Conservation (phyloP, 2,888 invertebrate species). For the Gisinianus flammeolus region DNA sequence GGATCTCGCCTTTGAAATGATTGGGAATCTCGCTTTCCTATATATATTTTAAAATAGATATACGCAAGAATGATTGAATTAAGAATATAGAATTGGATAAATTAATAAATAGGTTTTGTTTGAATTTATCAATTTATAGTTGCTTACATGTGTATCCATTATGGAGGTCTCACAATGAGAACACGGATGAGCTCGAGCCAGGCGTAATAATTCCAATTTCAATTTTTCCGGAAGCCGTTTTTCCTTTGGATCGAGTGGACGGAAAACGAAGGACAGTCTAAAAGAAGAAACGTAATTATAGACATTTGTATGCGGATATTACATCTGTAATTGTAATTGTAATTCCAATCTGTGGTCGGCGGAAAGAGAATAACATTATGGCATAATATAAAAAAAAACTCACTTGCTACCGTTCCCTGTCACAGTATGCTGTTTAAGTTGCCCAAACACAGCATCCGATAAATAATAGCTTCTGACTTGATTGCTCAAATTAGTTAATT, state of each 20-base stretch:
- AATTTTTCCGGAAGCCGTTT: background rate
- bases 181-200: background rate
- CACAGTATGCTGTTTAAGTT: background rate
- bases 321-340: too few relatives aligned
- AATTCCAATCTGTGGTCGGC: background rate
- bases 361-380: background rate
- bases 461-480: background rate
- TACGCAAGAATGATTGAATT: too few relatives aligned
- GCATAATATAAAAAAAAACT: background rate
- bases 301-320: too few relatives aligned
- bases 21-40: too few relatives aligned
- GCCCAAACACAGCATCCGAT: conserved; percentile 1
- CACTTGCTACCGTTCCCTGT: background rate
- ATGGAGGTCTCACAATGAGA: too few relatives aligned
- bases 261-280: background rate
- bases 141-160: too few relatives aligned
- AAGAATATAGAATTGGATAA: too few relatives aligned
- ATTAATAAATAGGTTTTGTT: too few relatives aligned
- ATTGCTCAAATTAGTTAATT: background rate
- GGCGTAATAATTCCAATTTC: background rate
- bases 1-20: too few relatives aligned
- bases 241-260: background rate
- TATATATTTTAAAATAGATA: too few relatives aligned
- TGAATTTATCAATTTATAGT: too few relatives aligned
- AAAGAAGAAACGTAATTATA: background rate